These are phyloP conservation scores for Ophiodon elongatus DNA, from an alignment of 2,113 vertebrate species.

Conservation along the genomic window DNA sequence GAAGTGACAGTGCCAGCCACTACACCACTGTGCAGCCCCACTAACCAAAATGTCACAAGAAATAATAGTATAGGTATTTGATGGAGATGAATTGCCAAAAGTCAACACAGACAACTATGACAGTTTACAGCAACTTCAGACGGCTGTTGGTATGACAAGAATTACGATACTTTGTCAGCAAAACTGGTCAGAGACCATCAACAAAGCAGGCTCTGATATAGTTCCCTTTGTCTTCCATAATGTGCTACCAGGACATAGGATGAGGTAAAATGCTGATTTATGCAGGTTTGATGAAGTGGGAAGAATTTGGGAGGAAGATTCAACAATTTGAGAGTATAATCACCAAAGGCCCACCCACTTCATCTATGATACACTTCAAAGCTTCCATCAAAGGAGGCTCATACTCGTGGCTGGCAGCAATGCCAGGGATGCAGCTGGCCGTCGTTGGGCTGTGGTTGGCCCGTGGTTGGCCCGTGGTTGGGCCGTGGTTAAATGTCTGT, in stretches of 20 bases:
- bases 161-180: not conserved
- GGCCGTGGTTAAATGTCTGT: not conserved
- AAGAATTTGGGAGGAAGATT: conserved; percentile 26
- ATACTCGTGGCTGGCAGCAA: not conserved
- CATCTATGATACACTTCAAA: conserved; percentile 29
- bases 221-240: not conserved
- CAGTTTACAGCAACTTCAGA: conserved; percentile 29
- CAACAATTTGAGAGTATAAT: conserved; percentile 27
- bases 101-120: conserved; percentile 20
- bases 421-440: not conserved
- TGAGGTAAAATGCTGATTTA: conserved; percentile 25
- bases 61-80: not conserved
- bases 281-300: conserved; percentile 39
- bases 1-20: too few relatives aligned
- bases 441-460: not conserved
- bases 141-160: not conserved
- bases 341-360: not conserved
- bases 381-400: conserved; percentile 10
- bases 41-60: not conserved
- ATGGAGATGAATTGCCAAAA: not conserved
- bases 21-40: too few relatives aligned
- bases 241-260: conserved; percentile 1
- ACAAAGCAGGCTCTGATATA: not conserved
- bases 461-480: not conserved
- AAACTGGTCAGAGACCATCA: conserved; percentile 2